Evolutionary conservation across 2,113 vertebrate genomes (phyloP).

Genomic region (Heteronetta atricapilla): DNA sequence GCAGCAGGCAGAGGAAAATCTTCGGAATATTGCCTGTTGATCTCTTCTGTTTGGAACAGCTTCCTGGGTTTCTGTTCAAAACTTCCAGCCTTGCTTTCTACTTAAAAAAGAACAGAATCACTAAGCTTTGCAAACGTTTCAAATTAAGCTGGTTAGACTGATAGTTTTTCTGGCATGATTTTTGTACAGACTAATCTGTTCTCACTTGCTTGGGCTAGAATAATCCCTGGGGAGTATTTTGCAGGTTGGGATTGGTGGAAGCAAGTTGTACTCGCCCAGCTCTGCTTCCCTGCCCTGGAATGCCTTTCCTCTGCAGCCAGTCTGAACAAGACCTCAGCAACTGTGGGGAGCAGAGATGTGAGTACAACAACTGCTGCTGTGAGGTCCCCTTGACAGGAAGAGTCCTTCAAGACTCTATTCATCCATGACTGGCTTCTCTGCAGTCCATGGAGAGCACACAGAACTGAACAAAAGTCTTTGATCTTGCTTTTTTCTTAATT

Average conservation of each 20-base stretch:
- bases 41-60: not conserved
- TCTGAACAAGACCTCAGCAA: slow-evolving; percentile 14
- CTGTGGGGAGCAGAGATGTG: not conserved
- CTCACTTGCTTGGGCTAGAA: slow-evolving; percentile 30
- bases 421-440: not conserved
- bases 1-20: not conserved
- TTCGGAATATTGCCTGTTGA: not conserved
- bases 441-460: not conserved
- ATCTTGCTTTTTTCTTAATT: not conserved
- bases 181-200: slow-evolving; percentile 6
- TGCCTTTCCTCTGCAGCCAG: not conserved
- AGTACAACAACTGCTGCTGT: not conserved
- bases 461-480: not conserved
- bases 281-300: slow-evolving; percentile 12
- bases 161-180: slow-evolving; percentile 8
- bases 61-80: slow-evolving; percentile 1
- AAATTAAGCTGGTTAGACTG: not conserved
- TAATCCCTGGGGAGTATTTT: not conserved
- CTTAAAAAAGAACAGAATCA: not conserved
- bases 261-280: not conserved
- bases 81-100: not conserved
- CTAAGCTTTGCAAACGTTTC: not conserved
- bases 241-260: not conserved
- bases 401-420: not conserved
- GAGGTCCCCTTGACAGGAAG: not conserved